A percentile compares a stretch with the other conserved stretches of the same genome.
Evolutionary conservation across 1,140 invertebrate genomes (phyloP).

Genomic region (Diachasmimorpha longicaudata): DNA sequence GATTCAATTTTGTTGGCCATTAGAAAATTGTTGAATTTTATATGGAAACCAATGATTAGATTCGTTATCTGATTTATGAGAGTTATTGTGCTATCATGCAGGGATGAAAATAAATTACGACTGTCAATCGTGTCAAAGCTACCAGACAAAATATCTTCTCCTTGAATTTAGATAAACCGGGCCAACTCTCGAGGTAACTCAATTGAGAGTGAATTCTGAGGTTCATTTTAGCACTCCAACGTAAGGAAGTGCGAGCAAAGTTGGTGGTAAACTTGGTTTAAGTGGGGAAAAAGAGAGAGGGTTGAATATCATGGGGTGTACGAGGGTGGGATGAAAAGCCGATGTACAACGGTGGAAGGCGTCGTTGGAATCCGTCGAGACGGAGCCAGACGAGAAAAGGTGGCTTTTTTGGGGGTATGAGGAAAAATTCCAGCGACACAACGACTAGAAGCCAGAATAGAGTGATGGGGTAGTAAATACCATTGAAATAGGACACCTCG

Average conservation of each 20-base stretch:
- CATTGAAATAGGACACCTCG: neutral
- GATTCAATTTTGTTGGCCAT: too few species aligned
- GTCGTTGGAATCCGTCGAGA: neutral
- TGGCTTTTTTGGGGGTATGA: neutral
- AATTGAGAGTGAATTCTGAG: slow-evolving; percentile 7
- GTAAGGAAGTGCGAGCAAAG: neutral
- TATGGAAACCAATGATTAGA: too few species aligned
- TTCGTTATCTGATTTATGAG: too few species aligned
- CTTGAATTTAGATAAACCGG: neutral
- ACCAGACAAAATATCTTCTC: neutral
- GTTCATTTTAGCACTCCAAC: slow-evolving; percentile 4
- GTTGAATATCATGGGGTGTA: neutral
- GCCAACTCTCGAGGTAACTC: neutral
- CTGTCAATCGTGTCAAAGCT: neutral
- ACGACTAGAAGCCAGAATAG: neutral
- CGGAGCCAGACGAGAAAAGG: neutral
- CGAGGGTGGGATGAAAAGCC: neutral
- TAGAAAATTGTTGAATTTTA: too few species aligned
- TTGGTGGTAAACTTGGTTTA: slow-evolving; percentile 10
- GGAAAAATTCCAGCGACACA: neutral
- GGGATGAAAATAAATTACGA: neutral
- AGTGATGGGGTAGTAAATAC: neutral
- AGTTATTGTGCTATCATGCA: too few species aligned
- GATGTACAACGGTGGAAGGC: neutral
- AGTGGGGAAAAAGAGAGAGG: neutral